Evolutionary conservation across 2,888 invertebrate genomes (phyloP), one percentile per base, ranked within the genome.

Genomic region (Heliconius hortense): DNA sequence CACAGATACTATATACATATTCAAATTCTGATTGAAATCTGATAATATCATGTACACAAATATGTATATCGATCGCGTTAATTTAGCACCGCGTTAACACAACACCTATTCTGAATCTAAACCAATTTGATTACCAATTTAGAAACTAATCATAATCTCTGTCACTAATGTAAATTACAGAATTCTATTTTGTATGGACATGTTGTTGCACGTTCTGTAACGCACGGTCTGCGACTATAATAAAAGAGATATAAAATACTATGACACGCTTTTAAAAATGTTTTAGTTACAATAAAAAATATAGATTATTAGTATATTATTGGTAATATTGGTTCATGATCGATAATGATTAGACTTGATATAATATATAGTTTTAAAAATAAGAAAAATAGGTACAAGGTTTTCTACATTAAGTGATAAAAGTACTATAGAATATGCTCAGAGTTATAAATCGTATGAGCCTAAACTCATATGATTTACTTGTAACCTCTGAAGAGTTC

Each of bases 91-190:
- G 69, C 28, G 48, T 68, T 28, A 21, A 60, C 15, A 13, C 24
- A 26, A 60, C 26, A 60, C 35, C 63, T 70, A 72, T 43, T 72
- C 72, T 69, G 53, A 53, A 75, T 26, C 35, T 59, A 69, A 56
- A 66, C 69, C 63, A 76, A 84, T 85, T 82, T 81, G 82, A 81
- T 82, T 82, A 81, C 80, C 79, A 82, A 83, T 83, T 84, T 77
- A 78, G 77, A 62, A 80, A 80, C 63, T 68, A 75, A 78, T 76
- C 62, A 75, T 76, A 75, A 78, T 75, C 75, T 60, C 31, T 68
- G 66, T 72, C 70, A 78, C 69, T 66, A 74, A 76, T 74, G 74
- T 69, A 64, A 64, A 43, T 66, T 24, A 1, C 8, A 39, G 15
- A 66, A 66, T 43, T 66, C 39, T 13, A 66, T 26, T 35, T 43